Evolutionary conservation across 2,888 invertebrate species (phyloP).

Genomic region (Muscina levida): DNA sequence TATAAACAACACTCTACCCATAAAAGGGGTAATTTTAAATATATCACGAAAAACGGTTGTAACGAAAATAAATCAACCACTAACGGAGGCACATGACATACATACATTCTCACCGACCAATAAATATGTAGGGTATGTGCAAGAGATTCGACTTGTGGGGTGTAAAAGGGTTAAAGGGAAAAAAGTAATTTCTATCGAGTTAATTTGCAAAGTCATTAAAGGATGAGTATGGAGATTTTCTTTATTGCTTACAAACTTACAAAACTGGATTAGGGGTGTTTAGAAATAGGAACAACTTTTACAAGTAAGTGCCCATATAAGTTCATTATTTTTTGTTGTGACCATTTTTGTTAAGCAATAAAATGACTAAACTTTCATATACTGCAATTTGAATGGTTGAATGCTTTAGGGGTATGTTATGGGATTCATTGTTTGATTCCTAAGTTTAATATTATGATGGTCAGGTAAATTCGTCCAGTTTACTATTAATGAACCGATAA

Average conservation of each 20-base stretch:
- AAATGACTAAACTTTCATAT: too few species aligned
- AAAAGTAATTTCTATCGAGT: conserved; percentile 38
- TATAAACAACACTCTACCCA: conserved; percentile 43
- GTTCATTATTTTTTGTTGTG: too few species aligned
- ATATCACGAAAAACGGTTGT: conserved; percentile 32
- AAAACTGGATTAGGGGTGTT: conserved; percentile 17
- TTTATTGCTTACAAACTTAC: not conserved
- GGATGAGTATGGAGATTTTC: conserved; percentile 45
- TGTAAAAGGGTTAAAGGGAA: conserved; percentile 54
- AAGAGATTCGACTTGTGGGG: conserved; percentile 22
- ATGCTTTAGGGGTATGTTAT: too few species aligned
- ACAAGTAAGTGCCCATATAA: too few species aligned
- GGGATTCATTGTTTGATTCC: too few species aligned
- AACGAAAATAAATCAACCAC: conserved; percentile 57
- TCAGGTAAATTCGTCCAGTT: too few species aligned
- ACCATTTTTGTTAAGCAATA: too few species aligned
- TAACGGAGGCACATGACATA: conserved; percentile 19
- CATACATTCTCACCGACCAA: not conserved
- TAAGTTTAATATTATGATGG: too few species aligned
- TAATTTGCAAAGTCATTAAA: conserved; percentile 65
- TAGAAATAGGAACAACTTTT: too few species aligned
- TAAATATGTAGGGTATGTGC: not conserved
- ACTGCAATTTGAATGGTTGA: too few species aligned
- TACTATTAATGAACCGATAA: too few species aligned
- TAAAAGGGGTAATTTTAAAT: conserved; percentile 63